A percentile compares a stretch with the other conserved stretches of the same genome.
Evolutionary conservation across 2,113 vertebrate genomes (phyloP).

Genomic region (Dunckerocampus dactyliophorus): DNA sequence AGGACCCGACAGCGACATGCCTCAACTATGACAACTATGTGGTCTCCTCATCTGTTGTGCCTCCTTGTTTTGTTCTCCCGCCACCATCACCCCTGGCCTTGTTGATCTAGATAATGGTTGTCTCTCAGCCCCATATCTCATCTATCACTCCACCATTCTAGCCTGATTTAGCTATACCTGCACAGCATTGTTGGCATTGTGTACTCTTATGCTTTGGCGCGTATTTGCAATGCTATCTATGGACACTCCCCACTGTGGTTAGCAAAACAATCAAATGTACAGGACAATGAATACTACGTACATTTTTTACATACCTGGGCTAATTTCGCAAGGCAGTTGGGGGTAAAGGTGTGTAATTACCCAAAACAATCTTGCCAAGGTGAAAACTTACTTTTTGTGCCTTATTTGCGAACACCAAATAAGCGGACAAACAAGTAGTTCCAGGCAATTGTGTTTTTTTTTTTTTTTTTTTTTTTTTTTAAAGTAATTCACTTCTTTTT

Average conservation of each 20-base stretch:
- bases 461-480: too few relatives aligned
- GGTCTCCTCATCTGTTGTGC: slow-evolving; percentile 11
- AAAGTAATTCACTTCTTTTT: too few relatives aligned
- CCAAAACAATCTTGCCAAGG: too few relatives aligned
- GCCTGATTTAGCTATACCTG: slow-evolving; percentile 6
- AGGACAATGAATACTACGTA: background rate
- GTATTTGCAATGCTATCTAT: slow-evolving; percentile 31
- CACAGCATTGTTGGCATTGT: slow-evolving; percentile 14
- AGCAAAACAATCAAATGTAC: slow-evolving; percentile 16
- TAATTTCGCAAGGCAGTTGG: too few relatives aligned
- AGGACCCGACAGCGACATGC: slow-evolving; percentile 40
- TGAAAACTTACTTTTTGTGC: too few relatives aligned
- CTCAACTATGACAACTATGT: slow-evolving; percentile 54
- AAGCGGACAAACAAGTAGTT: too few relatives aligned
- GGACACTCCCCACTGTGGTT: slow-evolving; percentile 24
- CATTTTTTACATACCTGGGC: too few relatives aligned
- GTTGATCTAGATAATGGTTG: slow-evolving; percentile 51
- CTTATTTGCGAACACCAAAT: too few relatives aligned
- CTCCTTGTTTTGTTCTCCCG: slow-evolving; percentile 30
- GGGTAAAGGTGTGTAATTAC: too few relatives aligned
- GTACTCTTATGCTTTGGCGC: background rate
- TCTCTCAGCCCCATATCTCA: slow-evolving; percentile 45
- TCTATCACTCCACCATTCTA: slow-evolving; percentile 49
- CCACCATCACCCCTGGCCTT: slow-evolving; percentile 15
- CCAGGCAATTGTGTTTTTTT: too few relatives aligned